Percentiles rank a stretch among this genome's conserved stretches.
phyloP scores from a whole-genome alignment of 1,140 invertebrate genomes.

The Forficula auricularia region DNA sequence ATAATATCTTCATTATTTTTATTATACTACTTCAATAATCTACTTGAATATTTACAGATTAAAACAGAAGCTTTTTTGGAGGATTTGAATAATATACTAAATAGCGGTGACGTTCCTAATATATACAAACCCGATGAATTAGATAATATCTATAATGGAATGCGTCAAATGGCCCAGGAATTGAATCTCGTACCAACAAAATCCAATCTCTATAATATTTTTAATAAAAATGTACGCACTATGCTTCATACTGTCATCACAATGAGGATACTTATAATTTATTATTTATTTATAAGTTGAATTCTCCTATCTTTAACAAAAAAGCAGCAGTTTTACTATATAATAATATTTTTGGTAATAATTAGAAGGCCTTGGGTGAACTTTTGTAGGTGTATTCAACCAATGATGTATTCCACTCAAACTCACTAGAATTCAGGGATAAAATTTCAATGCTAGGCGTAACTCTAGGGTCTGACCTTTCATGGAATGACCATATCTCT shows the following conservation, averaged over 20 bases:
- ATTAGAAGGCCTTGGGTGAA: no score
- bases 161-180: constrained; percentile 34
- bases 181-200: constrained; percentile 45
- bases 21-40: not conserved
- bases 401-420: no score
- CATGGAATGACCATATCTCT: no score
- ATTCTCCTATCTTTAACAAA: no score
- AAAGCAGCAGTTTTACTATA: no score
- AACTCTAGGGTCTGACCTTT: no score
- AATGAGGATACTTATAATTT: constrained; percentile 34
- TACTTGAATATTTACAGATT: constrained; percentile 26
- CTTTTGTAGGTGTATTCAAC: no score
- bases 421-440: no score
- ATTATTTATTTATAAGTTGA: not conserved
- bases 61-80: constrained; percentile 48
- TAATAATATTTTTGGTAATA: no score
- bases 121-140: constrained; percentile 44
- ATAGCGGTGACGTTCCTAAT: constrained; percentile 49
- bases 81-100: constrained; percentile 49
- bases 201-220: constrained; percentile 50
- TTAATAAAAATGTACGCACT: constrained; percentile 41
- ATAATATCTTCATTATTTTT: no score
- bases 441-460: no score
- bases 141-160: constrained; percentile 40
- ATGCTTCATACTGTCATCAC: constrained; percentile 43